phyloP scores from a whole-genome alignment of 2,113 vertebrate genomes.

The Protobothrops mucrosquamatus region DNA sequence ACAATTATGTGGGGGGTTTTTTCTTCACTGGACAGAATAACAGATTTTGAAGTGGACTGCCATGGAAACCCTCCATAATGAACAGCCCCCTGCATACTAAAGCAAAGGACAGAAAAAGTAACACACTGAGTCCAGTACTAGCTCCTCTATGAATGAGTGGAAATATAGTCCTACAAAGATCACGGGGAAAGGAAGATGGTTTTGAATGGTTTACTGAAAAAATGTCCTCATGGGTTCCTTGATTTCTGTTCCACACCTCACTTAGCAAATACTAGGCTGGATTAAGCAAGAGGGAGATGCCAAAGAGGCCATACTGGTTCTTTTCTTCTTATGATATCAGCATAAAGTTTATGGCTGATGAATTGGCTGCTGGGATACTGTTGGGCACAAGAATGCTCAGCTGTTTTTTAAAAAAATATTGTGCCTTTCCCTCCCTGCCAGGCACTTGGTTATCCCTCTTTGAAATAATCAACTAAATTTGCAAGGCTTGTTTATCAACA shows the following conservation, averaged over 20 bases:
- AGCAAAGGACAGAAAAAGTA: background rate
- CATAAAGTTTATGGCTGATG: background rate
- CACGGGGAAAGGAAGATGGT: background rate
- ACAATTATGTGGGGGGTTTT: background rate
- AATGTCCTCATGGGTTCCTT: background rate
- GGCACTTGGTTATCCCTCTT: background rate
- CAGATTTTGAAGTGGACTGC: too few relatives aligned
- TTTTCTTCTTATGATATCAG: background rate
- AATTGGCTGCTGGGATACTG: background rate
- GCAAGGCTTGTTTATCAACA: background rate
- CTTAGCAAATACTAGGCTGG: background rate
- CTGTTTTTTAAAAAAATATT: background rate
- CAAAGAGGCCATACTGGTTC: background rate
- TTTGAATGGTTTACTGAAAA: background rate
- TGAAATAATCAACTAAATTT: constrained; percentile 21
- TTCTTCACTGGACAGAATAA: background rate
- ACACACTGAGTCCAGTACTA: background rate
- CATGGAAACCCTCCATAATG: background rate
- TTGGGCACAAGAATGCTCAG: background rate
- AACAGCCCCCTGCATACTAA: background rate
- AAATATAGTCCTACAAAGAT: background rate
- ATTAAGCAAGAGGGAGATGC: background rate
- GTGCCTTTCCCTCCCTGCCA: background rate
- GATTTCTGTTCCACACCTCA: background rate
- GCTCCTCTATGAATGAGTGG: background rate